Base-by-base conservation (phyloP, 1,140 invertebrate genomes). In the Reticulitermes speratus region DNA sequence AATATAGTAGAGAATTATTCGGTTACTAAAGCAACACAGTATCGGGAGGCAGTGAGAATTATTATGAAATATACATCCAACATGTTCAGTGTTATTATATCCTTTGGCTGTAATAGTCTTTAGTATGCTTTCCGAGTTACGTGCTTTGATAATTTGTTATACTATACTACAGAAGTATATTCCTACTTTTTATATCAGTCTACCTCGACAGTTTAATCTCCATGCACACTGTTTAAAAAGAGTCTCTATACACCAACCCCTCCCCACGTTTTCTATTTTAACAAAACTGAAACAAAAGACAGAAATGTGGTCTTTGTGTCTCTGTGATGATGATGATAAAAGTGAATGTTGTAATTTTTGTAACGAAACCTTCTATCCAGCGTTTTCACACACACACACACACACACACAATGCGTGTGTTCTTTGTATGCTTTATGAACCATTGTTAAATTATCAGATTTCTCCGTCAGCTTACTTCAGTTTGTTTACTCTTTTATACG, bases 121-220 rank as follows among this genome's bases (percentile, higher is more conserved):
- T 30, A 75, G 65, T 75, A 3, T 75, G 65, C n/a, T 25, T 25
- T 30, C 11, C 25, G 65, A 12, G n/a, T 75, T 75, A 25, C 65
- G 14, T 75, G 65, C 65, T 75, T 75, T 75, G 65, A 75, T 75
- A n/a, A 75, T 75, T 75, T 75, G 65, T 75, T 75, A 11, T 65
- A 65, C 59, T 8, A 19, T 75, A 75, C 65, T 75, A 30, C 30
- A 30, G 65, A 30, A 75, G 65, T 30, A 75, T 75, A 30, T 75
- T 75, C 59, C 14, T 25, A 21, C n/a, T 75, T 75, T 75, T 75
- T 75, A n/a, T 75, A 16, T 14, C 65, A 75, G 65, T 30, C 25
- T 75, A 30, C 65, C 65, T 75, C 65, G 65, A 30, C 65, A 75
- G 65, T 75, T 75, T 75, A 75, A 75, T 75, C 65, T 75, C 65